phyloP scores from a whole-genome alignment of 2,888 invertebrate genomes.

The Pristionchus entomophagus region DNA sequence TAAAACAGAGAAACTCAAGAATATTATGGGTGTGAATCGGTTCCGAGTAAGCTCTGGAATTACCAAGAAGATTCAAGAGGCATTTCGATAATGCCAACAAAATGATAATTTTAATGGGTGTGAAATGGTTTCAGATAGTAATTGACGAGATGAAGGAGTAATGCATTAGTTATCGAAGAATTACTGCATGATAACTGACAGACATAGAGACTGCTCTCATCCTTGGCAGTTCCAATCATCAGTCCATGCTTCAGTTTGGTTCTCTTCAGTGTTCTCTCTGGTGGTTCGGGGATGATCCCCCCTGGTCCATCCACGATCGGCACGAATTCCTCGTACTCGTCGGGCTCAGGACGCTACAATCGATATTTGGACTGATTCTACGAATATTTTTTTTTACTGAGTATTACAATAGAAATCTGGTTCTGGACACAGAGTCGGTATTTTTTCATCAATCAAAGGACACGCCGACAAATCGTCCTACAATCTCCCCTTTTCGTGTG shows the following conservation, averaged over 20 bases:
- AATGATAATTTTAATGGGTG: too few species aligned
- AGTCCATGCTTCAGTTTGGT: conserved; percentile 67
- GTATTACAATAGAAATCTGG: too few species aligned
- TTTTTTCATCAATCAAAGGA: background rate
- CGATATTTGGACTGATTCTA: background rate
- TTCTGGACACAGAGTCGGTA: too few species aligned
- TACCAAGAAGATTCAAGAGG: too few species aligned
- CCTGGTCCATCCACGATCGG: conserved; percentile 74
- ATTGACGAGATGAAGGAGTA: too few species aligned
- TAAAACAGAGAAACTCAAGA: background rate
- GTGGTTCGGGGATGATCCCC: conserved; percentile 73
- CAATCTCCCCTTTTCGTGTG: too few species aligned
- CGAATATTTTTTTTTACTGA: too few species aligned
- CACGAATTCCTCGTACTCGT: conserved; percentile 75
- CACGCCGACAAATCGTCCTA: too few species aligned
- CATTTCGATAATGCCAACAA: too few species aligned
- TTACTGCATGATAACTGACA: conserved; percentile 65
- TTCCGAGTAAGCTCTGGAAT: background rate
- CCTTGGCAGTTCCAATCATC: conserved; percentile 74
- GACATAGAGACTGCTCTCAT: conserved; percentile 73
- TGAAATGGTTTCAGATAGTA: too few species aligned
- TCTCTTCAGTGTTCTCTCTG: conserved; percentile 64
- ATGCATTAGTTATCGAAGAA: too few species aligned
- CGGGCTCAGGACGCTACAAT: conserved; percentile 53
- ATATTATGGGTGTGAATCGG: background rate